A percentile compares a stretch with the other conserved stretches of the same genome.
Evolutionary conservation across 1,140 invertebrate genomes (phyloP).

Genomic region (Orius laevigatus): DNA sequence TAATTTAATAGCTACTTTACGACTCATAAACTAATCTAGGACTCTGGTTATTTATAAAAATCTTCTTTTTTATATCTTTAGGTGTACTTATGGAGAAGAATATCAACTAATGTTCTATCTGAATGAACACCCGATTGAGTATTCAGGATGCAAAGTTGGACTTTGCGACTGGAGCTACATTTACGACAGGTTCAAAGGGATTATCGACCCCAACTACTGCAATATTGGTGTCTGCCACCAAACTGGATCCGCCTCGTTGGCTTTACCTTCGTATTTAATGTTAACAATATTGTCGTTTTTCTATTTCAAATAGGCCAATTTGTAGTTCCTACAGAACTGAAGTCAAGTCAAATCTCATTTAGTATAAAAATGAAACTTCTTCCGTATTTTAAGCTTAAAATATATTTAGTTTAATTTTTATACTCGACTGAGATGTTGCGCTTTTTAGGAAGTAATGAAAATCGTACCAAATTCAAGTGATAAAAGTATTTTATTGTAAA

Average conservation of each 20-base stretch:
- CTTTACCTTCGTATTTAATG: no score
- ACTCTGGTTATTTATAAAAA: background rate
- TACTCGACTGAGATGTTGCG: no score
- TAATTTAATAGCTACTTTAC: background rate
- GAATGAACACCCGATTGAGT: constrained; percentile 27
- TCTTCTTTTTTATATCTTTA: constrained; percentile 20
- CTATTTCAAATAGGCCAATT: no score
- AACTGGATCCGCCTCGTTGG: background rate
- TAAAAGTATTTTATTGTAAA: no score
- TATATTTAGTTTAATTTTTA: no score
- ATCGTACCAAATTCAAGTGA: no score
- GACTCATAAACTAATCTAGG: background rate
- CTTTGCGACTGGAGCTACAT: constrained; percentile 33
- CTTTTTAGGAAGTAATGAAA: no score
- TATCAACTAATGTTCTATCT: constrained; percentile 34
- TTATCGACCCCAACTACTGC: constrained; percentile 21
- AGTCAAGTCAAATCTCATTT: no score
- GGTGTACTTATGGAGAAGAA: constrained; percentile 25
- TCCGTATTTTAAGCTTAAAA: no score
- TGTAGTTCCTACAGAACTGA: no score
- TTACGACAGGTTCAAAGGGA: constrained; percentile 25
- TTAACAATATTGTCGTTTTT: no score
- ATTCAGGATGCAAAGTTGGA: constrained; percentile 32
- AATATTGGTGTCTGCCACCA: constrained; percentile 21
- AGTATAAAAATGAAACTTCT: no score